These are phyloP conservation scores for Lerista edwardsae DNA, from an alignment of 2,797 vertebrate species.

Conservation along the genomic window DNA sequence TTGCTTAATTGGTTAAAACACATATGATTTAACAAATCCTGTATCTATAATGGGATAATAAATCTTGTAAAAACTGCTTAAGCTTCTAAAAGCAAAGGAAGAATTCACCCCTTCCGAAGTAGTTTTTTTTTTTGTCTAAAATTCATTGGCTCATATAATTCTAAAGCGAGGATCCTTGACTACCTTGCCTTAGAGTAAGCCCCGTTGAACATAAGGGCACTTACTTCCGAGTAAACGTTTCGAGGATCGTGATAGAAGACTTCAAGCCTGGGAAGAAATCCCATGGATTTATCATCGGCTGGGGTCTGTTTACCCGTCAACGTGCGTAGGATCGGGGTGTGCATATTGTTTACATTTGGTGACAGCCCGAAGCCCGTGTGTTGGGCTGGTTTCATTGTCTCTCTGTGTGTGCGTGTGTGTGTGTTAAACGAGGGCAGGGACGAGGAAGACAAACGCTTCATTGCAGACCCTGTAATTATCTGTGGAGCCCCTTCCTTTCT, in stretches of 20 bases:
- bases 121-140: not conserved
- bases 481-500: not conserved
- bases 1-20: not conserved
- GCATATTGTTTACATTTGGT: not conserved
- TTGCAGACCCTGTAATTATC: constrained; percentile 45
- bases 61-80: not conserved
- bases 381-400: not conserved
- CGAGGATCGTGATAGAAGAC: too few relatives aligned
- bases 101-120: not conserved
- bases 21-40: too few relatives aligned
- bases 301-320: not conserved
- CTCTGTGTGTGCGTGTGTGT: not conserved
- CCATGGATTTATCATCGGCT: not conserved
- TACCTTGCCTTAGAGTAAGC: not conserved
- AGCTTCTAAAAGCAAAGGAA: not conserved
- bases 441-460: constrained; percentile 53
- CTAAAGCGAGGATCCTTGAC: not conserved
- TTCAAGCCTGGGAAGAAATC: not conserved
- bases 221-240: not conserved
- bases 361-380: too few relatives aligned
- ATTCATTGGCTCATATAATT: not conserved
- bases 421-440: too few relatives aligned
- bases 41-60: too few relatives aligned
- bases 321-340: not conserved
- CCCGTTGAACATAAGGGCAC: not conserved